Conservation (phyloP, 30 jellyfish, hydroid and myxozoan genomes). For the Aurelia aurita region DNA sequence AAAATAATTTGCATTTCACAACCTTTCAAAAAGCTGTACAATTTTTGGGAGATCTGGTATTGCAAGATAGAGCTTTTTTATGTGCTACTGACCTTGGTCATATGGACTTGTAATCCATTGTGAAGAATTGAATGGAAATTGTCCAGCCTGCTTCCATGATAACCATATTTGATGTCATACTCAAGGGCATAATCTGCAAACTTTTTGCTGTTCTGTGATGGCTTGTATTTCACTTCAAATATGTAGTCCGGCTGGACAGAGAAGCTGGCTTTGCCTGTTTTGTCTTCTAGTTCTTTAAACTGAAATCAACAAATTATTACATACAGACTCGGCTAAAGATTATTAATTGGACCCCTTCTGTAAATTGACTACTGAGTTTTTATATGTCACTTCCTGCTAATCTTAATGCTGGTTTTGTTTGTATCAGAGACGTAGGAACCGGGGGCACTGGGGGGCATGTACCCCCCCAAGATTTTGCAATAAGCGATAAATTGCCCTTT, state of each 20-base stretch:
- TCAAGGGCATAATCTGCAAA: conserved; percentile 62
- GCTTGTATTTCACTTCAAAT: conserved; percentile 82
- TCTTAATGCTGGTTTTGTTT: no score
- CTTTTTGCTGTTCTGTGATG: conserved; percentile 42
- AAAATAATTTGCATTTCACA: no score
- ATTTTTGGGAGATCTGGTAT: no score
- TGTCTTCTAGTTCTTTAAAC: conserved; percentile 59
- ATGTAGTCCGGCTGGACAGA: conserved; percentile 76
- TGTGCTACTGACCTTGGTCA: conserved; percentile 88
- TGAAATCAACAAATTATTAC: conserved; percentile 8
- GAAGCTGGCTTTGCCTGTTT: conserved; percentile 84
- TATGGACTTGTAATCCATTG: conserved; percentile 91
- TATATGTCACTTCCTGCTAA: no score
- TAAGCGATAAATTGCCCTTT: no score
- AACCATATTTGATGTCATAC: conserved; percentile 81
- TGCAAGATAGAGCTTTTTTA: no score
- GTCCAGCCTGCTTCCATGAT: conserved; percentile 95
- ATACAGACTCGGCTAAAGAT: background rate
- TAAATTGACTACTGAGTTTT: background rate
- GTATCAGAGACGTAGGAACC: no score
- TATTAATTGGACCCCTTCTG: background rate
- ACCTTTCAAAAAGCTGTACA: no score
- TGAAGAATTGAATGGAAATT: conserved; percentile 85
- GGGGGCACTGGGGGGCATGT: no score
- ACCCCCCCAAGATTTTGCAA: no score